phyloP scores from a whole-genome alignment of 2,113 vertebrate species.

The Pipra filicauda region DNA sequence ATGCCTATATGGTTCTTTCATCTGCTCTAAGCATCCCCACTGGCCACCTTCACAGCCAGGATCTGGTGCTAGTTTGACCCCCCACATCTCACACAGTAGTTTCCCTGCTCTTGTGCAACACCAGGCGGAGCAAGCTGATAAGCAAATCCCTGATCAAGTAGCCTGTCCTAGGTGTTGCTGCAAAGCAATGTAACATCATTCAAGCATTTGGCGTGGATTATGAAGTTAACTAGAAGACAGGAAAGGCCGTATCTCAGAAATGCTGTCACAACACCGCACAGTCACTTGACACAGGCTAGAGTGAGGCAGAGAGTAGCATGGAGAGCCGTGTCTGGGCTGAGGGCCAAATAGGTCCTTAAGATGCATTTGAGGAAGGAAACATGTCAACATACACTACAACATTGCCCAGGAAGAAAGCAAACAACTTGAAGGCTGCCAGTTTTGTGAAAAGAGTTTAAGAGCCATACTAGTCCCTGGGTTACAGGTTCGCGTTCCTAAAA shows the following conservation, averaged over 20 bases:
- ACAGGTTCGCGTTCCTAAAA: background rate
- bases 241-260: background rate
- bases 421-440: background rate
- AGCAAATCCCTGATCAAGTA: background rate
- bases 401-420: background rate
- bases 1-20: background rate
- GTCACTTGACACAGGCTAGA: background rate
- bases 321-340: background rate
- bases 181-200: background rate
- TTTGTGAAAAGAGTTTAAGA: background rate
- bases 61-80: background rate
- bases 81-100: background rate
- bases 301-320: background rate
- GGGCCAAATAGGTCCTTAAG: background rate
- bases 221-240: background rate
- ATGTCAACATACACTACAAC: background rate
- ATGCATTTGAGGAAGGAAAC: background rate
- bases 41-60: background rate
- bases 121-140: background rate
- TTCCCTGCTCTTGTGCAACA: background rate
- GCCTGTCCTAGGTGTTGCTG: background rate
- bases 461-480: background rate
- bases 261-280: background rate
- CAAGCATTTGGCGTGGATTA: fast-evolving
- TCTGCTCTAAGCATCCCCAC: background rate